Conservation (phyloP, 2,888 invertebrate species). For the Catocala sponsa region DNA sequence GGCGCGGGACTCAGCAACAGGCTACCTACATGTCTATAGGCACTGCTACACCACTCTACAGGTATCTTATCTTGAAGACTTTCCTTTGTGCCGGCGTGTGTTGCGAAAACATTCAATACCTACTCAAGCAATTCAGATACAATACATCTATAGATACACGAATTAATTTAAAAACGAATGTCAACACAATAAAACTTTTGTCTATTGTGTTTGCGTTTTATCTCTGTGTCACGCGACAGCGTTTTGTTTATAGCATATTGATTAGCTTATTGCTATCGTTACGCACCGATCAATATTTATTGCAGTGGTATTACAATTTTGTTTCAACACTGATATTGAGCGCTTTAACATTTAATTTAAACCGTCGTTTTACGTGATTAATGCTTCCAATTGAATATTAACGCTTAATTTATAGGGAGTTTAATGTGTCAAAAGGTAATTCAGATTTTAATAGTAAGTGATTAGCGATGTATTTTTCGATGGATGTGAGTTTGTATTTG, state of each 20-base stretch:
- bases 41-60: conserved; percentile 19
- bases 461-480: conserved; percentile 19
- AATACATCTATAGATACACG: neutral
- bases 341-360: conserved; percentile 8
- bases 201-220: conserved; percentile 27
- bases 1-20: conserved; percentile 57
- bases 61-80: conserved; percentile 27
- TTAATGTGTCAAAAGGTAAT: conserved; percentile 10
- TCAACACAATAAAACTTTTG: conserved; percentile 4
- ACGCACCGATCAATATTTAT: conserved; percentile 34
- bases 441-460: conserved; percentile 4
- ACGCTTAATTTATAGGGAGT: conserved; percentile 3
- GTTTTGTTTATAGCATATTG: conserved; percentile 39
- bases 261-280: conserved; percentile 36
- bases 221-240: conserved; percentile 26
- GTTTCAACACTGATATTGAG: conserved; percentile 8
- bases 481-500: conserved; percentile 21
- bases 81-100: conserved; percentile 15
- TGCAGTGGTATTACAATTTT: conserved; percentile 25
- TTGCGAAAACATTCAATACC: conserved; percentile 8
- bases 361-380: neutral
- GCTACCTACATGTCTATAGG: conserved; percentile 42
- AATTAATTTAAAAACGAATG: conserved; percentile 3
- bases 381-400: conserved; percentile 5
- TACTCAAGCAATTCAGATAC: neutral